Evolutionary conservation across 2,113 vertebrate genomes (phyloP), one percentile per base, ranked within the genome.

Genomic region (Setophaga kirtlandii): DNA sequence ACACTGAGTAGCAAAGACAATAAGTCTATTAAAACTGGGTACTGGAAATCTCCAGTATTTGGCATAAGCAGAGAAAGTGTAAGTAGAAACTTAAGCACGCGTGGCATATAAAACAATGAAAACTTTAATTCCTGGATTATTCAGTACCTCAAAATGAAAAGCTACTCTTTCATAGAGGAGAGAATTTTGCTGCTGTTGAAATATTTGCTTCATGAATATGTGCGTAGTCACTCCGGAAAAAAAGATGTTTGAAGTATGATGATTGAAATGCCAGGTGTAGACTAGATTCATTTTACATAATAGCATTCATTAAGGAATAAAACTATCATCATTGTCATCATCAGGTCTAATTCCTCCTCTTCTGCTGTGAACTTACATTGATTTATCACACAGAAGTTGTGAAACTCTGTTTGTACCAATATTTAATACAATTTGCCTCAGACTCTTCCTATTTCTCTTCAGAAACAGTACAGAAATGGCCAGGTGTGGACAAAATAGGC

Each of bases 231-330:
- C 4, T 89, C 28, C 4, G 14, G n/a, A 22, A 46, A 75, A 60
- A 74, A 63, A 73, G 22, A 44, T 91, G 63, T 50, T 79, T 91
- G 41, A 95, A 89, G 42, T 41, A 46, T 55, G 75, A 58, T 96
- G 85, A 93, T 60, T 82, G 44, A 95, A 90, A 93, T 47, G 65
- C 42, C 67, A 91, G 82, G 39, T 96, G 80, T 89, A 70, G 89
- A 37, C 22, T 50, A 44, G 47, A 24, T 22, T 83, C 5, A 67
- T 44, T 92, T 83, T 64, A 77, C n/a, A 25, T 69, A 81, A 70
- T 52, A 77, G 5, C 44, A n/a, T 70, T 83, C 33, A 93, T 76
- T 79, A 96, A 92, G 89, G 50, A 74, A 90, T 41, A 68, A 94
- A 95, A 74, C 28, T 0, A 94, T 64, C 52, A 90, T 91, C 60